Base-by-base conservation (phyloP, 2,888 invertebrate genomes). In the Clivina fossor region DNA sequence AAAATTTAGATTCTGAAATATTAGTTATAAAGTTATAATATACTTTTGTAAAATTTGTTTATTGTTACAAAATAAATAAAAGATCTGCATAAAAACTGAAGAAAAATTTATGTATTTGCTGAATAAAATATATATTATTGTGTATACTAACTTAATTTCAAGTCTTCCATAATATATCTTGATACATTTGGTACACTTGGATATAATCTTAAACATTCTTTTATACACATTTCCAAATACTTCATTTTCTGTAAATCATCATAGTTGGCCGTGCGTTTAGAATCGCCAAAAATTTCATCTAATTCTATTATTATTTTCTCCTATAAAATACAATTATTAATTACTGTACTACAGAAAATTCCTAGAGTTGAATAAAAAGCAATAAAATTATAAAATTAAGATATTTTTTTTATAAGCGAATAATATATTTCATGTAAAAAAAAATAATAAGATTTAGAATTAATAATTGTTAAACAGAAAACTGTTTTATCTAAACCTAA, bases 151-250 rank as follows among this genome's bases (percentile, higher is more conserved):
- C 54, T 37, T 37, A 55, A 40, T 30, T 44, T 28, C 15, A 80
- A 70, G 55, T 78, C 75, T 65, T 80, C 78, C 0, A 71, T 69
- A 20, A 82, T 63, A 35, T 48, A 8, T 48, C 86, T 76, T 2
- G 80, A 79, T 64, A 86, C 82, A 63, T 82, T 79, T 18, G 80
- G 81, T 3, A 85, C 85, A 59, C 84, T 84, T 2, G 86, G 85
- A 63, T 81, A 85, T 3, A 85, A 67, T 22, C 85, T 69, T 16
- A 85, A 64, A 0, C 81, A 76, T 65, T 85, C 85, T 65, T 85
- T 85, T 40, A 85, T 80, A 62, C 82, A 83, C 60, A 78, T 77
- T 61, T 85, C 86, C 59, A 85, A 72, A 61, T 83, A 85, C 46
- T 78, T 76, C 78, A 85, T 78, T 43, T 79, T 76, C 60, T 79